Base-by-base conservation (phyloP, 2,113 vertebrate species). In the Takifugu flavidus region DNA sequence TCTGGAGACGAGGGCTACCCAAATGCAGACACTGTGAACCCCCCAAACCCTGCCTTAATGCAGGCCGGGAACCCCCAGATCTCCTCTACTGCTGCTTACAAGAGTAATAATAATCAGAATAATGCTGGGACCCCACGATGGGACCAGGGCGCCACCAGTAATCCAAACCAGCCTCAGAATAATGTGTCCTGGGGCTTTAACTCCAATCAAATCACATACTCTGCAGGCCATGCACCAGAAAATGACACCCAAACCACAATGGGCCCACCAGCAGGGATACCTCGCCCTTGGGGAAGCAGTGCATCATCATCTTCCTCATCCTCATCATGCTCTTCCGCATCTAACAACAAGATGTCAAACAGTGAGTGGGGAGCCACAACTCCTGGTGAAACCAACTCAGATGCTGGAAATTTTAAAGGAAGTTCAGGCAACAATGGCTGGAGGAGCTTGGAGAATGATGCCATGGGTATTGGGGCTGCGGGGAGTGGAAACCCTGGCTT, bases 11-110 rank as follows among this genome's bases (percentile, higher is more conserved):
- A 94, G 89, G 91, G 92, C 89, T 84, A 92, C 90, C 88, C 91
- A 31, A 93, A 88, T 78, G 91, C 90, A 87, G 95, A 98, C 95
- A 98, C 96, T 99, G 96, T 99, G 96, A 99, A 98, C 87, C 89
- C 94, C 92, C 83, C 62, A 77, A 94, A 67, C 58, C 77, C 82
- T 68, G 65, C 94, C 90, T 91, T 92, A 92, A 92, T 94, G 92
- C 94, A 94, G 93, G 90, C 93, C 66, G 93, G 91, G 77, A 58
- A 88, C 25, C 90, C 89, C 46, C 91, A 90, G 44, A 91, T 92
- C 79, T 88, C 94, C 62, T 75, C 91, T 84, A 88, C 84, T 88
- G 89, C 87, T 90, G 78, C 90, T 91, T 91, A 92, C 81, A 93
- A 94, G 78, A 93, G 92, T 91, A 94, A 92, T 91, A 91, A 90